These are phyloP conservation scores for Meiosimyza platycephala DNA, from an alignment of 2,888 invertebrate genomes.

Conservation along the genomic window DNA sequence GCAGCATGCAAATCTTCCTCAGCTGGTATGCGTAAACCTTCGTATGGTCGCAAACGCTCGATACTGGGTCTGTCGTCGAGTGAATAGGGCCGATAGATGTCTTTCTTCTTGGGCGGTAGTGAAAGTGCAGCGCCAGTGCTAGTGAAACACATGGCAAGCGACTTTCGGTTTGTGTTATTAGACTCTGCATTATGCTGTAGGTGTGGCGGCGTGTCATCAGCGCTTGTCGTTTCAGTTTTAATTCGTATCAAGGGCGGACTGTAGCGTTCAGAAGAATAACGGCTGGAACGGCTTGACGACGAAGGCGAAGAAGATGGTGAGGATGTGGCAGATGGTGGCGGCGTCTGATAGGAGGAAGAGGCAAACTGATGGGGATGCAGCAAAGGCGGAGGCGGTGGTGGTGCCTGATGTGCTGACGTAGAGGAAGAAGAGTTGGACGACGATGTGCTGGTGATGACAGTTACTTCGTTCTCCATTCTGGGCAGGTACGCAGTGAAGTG, in stretches of 20 bases:
- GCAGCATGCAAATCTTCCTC: conserved; percentile 89
- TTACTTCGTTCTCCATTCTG: conserved; percentile 73
- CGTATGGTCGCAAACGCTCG: conserved; percentile 64
- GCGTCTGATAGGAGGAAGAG: conserved; percentile 58
- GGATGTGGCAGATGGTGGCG: conserved; percentile 65
- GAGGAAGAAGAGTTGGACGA: conserved; percentile 47
- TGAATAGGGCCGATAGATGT: conserved; percentile 90
- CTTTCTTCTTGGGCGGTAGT: conserved; percentile 90
- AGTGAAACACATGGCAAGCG: conserved; percentile 85
- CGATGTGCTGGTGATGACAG: conserved; percentile 65
- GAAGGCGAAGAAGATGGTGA: conserved; percentile 65
- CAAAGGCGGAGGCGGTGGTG: conserved; percentile 33
- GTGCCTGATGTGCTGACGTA: conserved; percentile 30
- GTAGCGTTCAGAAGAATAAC: conserved; percentile 39
- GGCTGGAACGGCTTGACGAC: conserved; percentile 48
- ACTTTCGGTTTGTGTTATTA: conserved; percentile 70
- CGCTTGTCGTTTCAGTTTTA: conserved; percentile 55
- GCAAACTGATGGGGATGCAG: conserved; percentile 50
- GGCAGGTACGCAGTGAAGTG: conserved; percentile 83
- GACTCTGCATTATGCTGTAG: conserved; percentile 23
- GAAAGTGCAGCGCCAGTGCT: conserved; percentile 86
- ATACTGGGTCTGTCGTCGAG: conserved; percentile 74
- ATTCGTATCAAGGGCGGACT: conserved; percentile 57
- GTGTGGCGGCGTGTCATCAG: conserved; percentile 32
- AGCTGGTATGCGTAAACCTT: conserved; percentile 73